Base-by-base conservation (phyloP, 2,113 vertebrate genomes). In the Pachyramphus minor region DNA sequence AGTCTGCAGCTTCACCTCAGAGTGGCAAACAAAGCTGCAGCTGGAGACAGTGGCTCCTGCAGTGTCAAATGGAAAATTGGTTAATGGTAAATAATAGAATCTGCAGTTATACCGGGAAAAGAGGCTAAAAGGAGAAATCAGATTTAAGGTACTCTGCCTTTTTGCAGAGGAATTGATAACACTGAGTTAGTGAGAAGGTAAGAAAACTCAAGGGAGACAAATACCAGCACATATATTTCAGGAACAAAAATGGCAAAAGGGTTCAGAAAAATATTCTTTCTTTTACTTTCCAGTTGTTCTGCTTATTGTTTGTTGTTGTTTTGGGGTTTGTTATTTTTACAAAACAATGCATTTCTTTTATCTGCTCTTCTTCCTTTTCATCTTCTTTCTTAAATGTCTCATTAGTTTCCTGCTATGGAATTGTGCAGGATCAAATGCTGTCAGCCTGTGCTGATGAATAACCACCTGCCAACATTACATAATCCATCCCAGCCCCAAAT, bases 321-420 rank as follows among this genome's bases (percentile, higher is more conserved):
- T 24, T 33, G 42, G 56, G 9, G 47, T 37, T 37, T 15, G 3
- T 44, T 31, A 9, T 44, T 90, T 56, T n/a, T 3, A 24, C 44
- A 64, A 82, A 91, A 82, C 35, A 87, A 27, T n/a, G 11, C 0
- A 9, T 62, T 60, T 58, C 31, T 91, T 86, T 90, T 87, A 82
- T 87, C 58, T 91, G 41, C n/a, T 53, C 17, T 62, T 35, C 50
- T 66, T 89, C 72, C 69, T 85, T 87, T 94, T 84, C 30, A 71
- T 80, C 64, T 93, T 88, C 63, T 80, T 79, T 77, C 75, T 74
- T 91, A 83, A 80, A 83, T 85, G 58, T 94, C 87, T 93, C 63
- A 66, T 85, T 83, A 90, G 45, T 68, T 68, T 82, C 69, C 39
- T 82, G 39, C 59, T 63, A 4, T 56, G 37, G 60, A 71, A n/a